These are phyloP conservation scores for Muraenolepis orangiensis DNA, from an alignment of 2,797 vertebrate genomes.

Conservation along the genomic window DNA sequence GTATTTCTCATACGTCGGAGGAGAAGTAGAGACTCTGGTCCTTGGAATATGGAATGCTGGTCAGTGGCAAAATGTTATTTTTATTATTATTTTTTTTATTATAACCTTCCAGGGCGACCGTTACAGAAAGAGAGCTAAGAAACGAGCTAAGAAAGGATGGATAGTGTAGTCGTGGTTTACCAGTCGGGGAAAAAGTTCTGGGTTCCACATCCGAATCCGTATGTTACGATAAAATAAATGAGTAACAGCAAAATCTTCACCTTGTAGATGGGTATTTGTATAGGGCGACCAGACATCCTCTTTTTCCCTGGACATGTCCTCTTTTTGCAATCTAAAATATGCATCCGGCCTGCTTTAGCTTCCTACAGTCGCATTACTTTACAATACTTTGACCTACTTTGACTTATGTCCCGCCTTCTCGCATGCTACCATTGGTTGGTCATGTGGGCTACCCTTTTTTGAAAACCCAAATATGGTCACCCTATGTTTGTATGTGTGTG, in stretches of 20 bases:
- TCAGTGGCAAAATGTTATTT: neutral
- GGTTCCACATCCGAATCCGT: neutral
- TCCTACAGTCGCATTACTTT: no score
- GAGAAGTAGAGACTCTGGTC: neutral
- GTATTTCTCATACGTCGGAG: neutral
- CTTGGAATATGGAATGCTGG: neutral
- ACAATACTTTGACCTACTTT: no score
- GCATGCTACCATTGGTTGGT: no score
- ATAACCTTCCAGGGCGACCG: neutral
- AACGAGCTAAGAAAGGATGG: neutral
- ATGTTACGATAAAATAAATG: neutral
- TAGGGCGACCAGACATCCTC: no score
- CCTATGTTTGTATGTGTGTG: neutral
- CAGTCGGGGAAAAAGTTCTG: no score
- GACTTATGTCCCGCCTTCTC: no score
- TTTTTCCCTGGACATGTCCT: no score
- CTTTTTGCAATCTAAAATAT: no score
- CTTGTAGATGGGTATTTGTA: neutral
- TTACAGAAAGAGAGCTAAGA: neutral
- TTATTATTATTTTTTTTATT: no score
- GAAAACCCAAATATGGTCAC: no score
- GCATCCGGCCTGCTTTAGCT: no score
- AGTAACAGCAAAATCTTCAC: neutral
- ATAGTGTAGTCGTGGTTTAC: neutral
- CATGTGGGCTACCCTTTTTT: no score